phyloP scores from a whole-genome alignment of 2,797 vertebrate species.

The Masticophis lateralis region DNA sequence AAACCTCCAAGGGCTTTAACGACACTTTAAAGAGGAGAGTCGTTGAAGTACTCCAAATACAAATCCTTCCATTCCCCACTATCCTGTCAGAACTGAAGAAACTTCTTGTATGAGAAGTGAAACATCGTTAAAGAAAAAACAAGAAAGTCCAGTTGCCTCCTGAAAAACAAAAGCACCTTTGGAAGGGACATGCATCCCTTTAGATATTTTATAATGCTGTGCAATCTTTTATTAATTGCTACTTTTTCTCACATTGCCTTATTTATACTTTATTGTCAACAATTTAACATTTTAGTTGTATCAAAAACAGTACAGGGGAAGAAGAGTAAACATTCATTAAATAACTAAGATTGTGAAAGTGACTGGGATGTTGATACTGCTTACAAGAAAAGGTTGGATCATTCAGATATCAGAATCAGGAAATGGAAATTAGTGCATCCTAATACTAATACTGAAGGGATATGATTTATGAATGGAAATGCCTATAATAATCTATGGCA shows the following conservation, averaged over 20 bases:
- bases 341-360: background rate
- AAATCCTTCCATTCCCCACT: too few species aligned
- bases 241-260: background rate
- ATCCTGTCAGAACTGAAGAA: too few species aligned
- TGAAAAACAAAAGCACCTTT: too few species aligned
- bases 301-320: background rate
- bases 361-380: background rate
- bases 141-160: too few species aligned
- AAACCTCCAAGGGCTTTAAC: too few species aligned
- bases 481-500: background rate
- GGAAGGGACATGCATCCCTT: background rate
- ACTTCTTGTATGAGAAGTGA: too few species aligned
- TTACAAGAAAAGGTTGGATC: background rate
- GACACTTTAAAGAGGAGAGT: too few species aligned
- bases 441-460: background rate
- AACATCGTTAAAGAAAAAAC: too few species aligned
- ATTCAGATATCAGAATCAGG: background rate
- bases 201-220: background rate
- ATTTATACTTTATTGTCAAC: background rate
- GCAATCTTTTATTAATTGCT: background rate
- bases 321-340: background rate
- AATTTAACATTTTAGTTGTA: background rate
- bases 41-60: too few species aligned
- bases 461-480: slow-evolving; percentile 6
- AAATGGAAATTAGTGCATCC: background rate